A percentile compares a stretch with the other conserved stretches of the same genome.
phyloP scores from a whole-genome alignment of 2,797 vertebrate genomes.

The Sebastes itinus region DNA sequence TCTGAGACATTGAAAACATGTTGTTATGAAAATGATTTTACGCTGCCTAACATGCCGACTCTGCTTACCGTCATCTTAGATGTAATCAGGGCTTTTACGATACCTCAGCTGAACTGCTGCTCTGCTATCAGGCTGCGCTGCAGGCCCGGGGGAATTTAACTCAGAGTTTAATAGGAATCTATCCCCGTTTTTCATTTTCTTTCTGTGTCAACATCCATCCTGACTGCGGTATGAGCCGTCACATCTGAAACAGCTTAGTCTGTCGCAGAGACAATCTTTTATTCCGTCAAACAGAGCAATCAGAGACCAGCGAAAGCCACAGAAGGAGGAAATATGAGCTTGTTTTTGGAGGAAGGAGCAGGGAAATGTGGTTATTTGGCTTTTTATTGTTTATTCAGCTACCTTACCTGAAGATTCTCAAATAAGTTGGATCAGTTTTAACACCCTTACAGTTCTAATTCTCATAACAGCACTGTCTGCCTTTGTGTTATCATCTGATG shows the following conservation, averaged over 20 bases:
- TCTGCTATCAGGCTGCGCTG: slow-evolving; percentile 21
- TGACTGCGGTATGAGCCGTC: slow-evolving; percentile 38
- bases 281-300: slow-evolving; percentile 52
- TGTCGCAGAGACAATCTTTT: slow-evolving; percentile 45
- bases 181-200: slow-evolving; percentile 48
- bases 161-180: slow-evolving; percentile 37
- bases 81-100: slow-evolving; percentile 48
- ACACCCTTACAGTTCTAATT: neutral
- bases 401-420: slow-evolving; percentile 4
- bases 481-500: neutral
- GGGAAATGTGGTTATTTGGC: slow-evolving; percentile 15
- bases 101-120: slow-evolving; percentile 40
- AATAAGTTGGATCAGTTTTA: neutral
- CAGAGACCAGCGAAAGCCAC: slow-evolving; percentile 10
- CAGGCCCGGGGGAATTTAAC: slow-evolving; percentile 44
- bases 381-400: slow-evolving; percentile 21
- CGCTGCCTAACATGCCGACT: slow-evolving; percentile 32
- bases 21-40: slow-evolving; percentile 56
- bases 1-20: slow-evolving; percentile 30
- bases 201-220: slow-evolving; percentile 52
- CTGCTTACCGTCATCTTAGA: slow-evolving; percentile 44
- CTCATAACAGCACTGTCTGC: neutral
- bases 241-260: slow-evolving; percentile 56
- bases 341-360: slow-evolving; percentile 6
- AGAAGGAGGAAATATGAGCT: slow-evolving; percentile 32